Percentiles rank a stretch among this genome's conserved stretches.
phyloP scores from a whole-genome alignment of 2,797 vertebrate species.

The Premnoplex brunnescens region DNA sequence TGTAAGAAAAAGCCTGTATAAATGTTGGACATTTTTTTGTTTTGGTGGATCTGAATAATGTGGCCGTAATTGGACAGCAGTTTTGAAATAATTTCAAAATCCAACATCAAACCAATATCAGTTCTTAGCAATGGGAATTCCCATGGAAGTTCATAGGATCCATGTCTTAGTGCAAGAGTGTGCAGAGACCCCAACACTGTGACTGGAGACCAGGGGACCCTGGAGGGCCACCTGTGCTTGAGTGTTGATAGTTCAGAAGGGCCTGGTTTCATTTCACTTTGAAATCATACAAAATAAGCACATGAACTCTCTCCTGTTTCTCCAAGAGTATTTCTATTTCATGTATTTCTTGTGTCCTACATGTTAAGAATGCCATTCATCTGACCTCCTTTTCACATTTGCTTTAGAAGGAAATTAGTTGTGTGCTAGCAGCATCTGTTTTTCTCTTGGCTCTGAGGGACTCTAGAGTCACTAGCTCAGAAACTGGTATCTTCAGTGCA shows the following conservation, averaged over 20 bases:
- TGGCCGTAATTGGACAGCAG: neutral
- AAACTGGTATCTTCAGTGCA: neutral
- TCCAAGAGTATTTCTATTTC: neutral
- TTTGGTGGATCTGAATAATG: neutral
- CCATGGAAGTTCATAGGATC: neutral
- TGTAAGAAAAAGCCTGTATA: neutral
- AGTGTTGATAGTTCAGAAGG: neutral
- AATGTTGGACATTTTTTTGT: neutral
- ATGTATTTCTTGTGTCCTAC: neutral
- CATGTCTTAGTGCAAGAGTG: neutral
- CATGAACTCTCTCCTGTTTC: neutral
- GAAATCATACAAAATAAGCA: neutral
- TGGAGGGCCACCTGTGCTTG: neutral
- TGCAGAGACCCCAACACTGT: neutral
- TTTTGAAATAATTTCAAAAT: neutral
- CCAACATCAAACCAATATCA: neutral
- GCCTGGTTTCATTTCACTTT: neutral
- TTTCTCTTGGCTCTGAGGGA: neutral
- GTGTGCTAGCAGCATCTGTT: neutral
- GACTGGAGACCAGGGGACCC: neutral
- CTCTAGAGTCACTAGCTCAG: neutral
- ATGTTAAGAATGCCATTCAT: neutral
- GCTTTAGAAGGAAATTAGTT: neutral
- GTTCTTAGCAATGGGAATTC: neutral
- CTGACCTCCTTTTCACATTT: neutral